These are phyloP conservation scores for Aix galericulata DNA, from an alignment of 2,113 vertebrate species.

Conservation along the genomic window DNA sequence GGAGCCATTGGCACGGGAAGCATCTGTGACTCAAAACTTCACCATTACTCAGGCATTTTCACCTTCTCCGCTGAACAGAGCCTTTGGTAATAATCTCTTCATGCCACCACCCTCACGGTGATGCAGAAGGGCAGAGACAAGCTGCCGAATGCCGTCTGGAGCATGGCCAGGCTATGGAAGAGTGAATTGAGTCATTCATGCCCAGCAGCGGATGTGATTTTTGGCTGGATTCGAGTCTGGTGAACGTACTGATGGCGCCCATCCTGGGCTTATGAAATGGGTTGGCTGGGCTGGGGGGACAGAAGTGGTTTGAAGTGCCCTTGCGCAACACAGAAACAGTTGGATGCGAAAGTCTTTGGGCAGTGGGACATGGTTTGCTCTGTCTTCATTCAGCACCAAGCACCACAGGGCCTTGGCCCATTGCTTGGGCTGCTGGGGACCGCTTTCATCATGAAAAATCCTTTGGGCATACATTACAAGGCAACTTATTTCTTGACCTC, in stretches of 20 bases:
- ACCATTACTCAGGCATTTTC: neutral
- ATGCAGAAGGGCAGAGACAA: neutral
- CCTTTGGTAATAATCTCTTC: neutral
- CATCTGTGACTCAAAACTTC: slow-evolving; percentile 11
- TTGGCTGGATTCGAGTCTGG: neutral
- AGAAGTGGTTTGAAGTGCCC: neutral
- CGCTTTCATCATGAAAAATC: neutral
- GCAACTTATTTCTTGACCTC: neutral
- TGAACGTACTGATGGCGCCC: neutral
- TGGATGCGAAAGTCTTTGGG: neutral
- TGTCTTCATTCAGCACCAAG: neutral
- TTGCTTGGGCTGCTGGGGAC: neutral
- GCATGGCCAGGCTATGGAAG: neutral
- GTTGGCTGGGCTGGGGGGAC: neutral
- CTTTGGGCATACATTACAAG: neutral
- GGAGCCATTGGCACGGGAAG: neutral
- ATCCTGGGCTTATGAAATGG: slow-evolving; percentile 13
- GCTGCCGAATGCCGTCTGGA: neutral
- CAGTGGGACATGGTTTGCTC: neutral
- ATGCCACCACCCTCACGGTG: neutral
- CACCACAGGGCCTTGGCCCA: neutral
- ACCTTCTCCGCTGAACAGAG: neutral
- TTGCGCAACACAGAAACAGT: neutral
- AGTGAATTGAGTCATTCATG: slow-evolving; percentile 17
- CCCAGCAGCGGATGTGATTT: neutral